These are phyloP conservation scores for Euphonia xanthogaster DNA, from an alignment of 2,797 vertebrate species.

Conservation along the genomic window DNA sequence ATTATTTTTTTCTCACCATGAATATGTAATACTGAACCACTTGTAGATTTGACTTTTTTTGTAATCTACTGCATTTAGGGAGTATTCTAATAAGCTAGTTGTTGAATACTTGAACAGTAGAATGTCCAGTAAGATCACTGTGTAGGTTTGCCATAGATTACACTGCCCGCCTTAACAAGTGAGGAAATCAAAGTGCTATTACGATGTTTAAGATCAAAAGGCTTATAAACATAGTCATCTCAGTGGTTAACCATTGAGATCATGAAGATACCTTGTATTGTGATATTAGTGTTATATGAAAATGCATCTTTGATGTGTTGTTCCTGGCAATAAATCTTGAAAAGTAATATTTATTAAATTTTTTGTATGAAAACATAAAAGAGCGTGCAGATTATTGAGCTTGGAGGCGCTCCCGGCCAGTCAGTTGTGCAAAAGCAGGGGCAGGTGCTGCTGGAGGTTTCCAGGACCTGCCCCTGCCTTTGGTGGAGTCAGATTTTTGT, in stretches of 20 bases:
- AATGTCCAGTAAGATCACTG: conserved; percentile 89
- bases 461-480: background rate
- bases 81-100: conserved; percentile 89
- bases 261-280: conserved; percentile 89
- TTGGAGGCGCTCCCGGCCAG: background rate
- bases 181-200: conserved; percentile 80
- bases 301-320: conserved; percentile 91
- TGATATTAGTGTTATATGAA: conserved; percentile 89
- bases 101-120: conserved; percentile 94
- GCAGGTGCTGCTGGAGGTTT: background rate
- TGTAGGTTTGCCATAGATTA: conserved; percentile 81
- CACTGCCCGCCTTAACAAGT: conserved; percentile 88
- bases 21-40: conserved; percentile 80
- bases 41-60: conserved; percentile 81
- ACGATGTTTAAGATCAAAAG: conserved; percentile 77
- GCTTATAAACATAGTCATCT: conserved; percentile 88
- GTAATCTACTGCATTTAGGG: conserved; percentile 83
- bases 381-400: conserved; percentile 76
- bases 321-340: conserved; percentile 97
- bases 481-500: background rate
- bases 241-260: conserved; percentile 86
- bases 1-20: conserved; percentile 74
- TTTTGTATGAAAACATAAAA: conserved; percentile 96
- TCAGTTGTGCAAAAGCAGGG: background rate
- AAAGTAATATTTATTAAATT: conserved; percentile 99